Evolutionary conservation across 53 echinoderm and acorn worm species (phyloP), one percentile per base, ranked within the genome.

Genomic region (Apostichopus leukothele): DNA sequence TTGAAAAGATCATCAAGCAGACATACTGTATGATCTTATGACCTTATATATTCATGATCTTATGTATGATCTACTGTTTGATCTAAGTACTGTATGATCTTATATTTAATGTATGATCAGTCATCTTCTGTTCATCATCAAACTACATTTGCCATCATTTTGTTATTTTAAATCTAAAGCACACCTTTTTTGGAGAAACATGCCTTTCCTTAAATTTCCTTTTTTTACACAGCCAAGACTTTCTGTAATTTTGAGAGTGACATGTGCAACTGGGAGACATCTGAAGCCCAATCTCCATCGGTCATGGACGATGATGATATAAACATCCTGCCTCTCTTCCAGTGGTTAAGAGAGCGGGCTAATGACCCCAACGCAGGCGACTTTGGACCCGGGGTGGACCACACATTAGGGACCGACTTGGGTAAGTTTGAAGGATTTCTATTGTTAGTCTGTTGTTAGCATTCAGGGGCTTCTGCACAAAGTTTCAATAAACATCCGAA

Each of bases 171-270:
- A 39, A 0, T 3, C 39, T 39, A 39, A 39, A 39, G 39, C 3
- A 39, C 39, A 39, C 39, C 39, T 3, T 39, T 39, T 3, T 39
- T 39, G 39, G 27, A 39, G 39, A 39, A 39, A 39, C 39, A 63
- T 9, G 63, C 63, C 63, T 61, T 14, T 61, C 63, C 25, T 39
- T 39, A 39, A 39, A 39, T 39, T 39, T 39, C 39, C 39, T 39
- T 23, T 10, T 66, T 86, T 25, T 67, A 16, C 25, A 6, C 71
- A 88, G 88, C 74, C 59, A 50, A 74, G 88, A 90, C 90, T 67
- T 67, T 75, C 10, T 95, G 95, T 73, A 73, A 93, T 23, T 95
- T 95, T 92, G 95, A 95, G 85, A 88, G 59, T 63, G 95, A 91
- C 52, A 84, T 85, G 52, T 95, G 95, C 87, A 89, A 86, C 16